These are phyloP conservation scores for Hippopotamus amphibius DNA, from an alignment of 2,113 vertebrate genomes.

Conservation along the genomic window DNA sequence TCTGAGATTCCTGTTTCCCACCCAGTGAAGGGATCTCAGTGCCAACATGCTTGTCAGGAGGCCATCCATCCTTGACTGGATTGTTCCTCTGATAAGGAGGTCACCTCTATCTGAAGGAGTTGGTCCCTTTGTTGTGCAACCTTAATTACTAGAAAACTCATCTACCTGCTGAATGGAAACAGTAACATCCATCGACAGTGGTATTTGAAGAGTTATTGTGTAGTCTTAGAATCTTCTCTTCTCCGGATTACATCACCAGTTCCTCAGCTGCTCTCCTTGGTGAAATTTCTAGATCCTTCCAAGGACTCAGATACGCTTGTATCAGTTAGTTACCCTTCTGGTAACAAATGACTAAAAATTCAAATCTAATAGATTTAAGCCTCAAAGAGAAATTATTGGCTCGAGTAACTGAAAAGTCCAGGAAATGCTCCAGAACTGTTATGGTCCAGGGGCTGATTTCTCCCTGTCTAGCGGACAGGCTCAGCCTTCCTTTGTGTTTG, in stretches of 20 bases:
- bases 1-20: not conserved
- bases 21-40: not conserved
- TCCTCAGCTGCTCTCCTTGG: not conserved
- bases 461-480: not conserved
- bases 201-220: not conserved
- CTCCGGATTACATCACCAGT: not conserved
- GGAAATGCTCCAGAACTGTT: no score
- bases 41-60: not conserved
- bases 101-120: not conserved
- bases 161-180: not conserved
- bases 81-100: not conserved
- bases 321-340: not conserved
- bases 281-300: not conserved
- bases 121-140: not conserved
- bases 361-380: not conserved
- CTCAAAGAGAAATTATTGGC: not conserved
- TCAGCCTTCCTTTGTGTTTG: not conserved
- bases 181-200: not conserved
- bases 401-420: not conserved
- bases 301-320: not conserved
- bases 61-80: not conserved
- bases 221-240: not conserved
- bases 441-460: not conserved
- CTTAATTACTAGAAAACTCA: not conserved
- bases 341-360: constrained; percentile 40